phyloP scores from a whole-genome alignment of 2,113 vertebrate genomes.

The Tragelaphus imberbis region DNA sequence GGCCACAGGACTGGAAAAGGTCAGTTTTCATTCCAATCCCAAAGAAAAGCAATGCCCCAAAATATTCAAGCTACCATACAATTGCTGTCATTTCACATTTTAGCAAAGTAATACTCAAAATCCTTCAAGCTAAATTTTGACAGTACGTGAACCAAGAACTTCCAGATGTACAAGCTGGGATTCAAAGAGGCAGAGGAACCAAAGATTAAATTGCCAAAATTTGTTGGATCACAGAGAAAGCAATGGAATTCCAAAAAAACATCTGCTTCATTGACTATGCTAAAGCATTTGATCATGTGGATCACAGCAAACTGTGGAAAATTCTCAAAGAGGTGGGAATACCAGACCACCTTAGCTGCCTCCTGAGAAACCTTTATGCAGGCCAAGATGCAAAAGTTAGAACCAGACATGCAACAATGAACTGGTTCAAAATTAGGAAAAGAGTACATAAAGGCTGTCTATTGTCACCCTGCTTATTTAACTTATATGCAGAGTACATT shows the following conservation, averaged over 20 bases:
- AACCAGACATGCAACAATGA: not conserved
- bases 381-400: not conserved
- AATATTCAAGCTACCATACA: not conserved
- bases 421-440: not conserved
- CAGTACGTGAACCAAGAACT: not conserved
- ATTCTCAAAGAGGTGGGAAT: not conserved
- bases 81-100: not conserved
- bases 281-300: not conserved
- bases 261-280: not conserved
- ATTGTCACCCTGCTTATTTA: not conserved
- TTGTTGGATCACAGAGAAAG: not conserved
- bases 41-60: not conserved
- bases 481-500: not conserved
- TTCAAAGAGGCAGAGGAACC: not conserved
- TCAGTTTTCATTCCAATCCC: not conserved
- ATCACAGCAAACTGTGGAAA: not conserved
- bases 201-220: not conserved
- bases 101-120: not conserved
- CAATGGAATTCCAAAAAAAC: not conserved
- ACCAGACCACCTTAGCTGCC: not conserved
- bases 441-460: not conserved
- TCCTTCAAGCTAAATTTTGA: not conserved
- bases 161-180: not conserved
- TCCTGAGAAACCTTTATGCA: not conserved
- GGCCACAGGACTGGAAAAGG: not conserved